phyloP scores from a whole-genome alignment of 2,888 invertebrate genomes.

The Sericinus montela region DNA sequence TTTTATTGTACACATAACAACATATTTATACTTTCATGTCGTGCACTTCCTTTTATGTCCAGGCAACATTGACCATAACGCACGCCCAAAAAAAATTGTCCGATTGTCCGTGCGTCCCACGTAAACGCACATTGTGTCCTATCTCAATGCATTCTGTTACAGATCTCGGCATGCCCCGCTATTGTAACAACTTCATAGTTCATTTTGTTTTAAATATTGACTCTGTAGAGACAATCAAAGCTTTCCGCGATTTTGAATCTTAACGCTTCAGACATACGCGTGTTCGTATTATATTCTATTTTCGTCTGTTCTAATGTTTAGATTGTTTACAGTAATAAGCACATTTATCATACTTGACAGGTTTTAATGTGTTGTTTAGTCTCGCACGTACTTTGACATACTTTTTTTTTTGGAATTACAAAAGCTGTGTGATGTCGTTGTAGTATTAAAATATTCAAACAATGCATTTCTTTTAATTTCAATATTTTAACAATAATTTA shows the following conservation, averaged over 20 bases:
- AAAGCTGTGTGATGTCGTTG: slow-evolving; percentile 10
- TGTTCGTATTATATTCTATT: slow-evolving; percentile 7
- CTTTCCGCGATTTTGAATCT: slow-evolving; percentile 23
- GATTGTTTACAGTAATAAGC: slow-evolving; percentile 58
- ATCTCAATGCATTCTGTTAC: slow-evolving; percentile 57
- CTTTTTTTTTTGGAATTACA: slow-evolving; percentile 24
- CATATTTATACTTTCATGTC: neutral
- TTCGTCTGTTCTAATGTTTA: slow-evolving; percentile 28
- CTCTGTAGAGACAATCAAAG: neutral
- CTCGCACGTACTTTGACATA: slow-evolving; percentile 42
- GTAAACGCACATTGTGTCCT: slow-evolving; percentile 55
- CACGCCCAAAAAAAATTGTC: slow-evolving; percentile 46
- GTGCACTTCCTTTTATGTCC: neutral
- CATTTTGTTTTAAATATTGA: slow-evolving; percentile 30
- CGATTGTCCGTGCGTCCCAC: slow-evolving; percentile 53
- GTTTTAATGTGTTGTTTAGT: slow-evolving; percentile 60
- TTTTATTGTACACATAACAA: too few species aligned
- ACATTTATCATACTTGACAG: slow-evolving; percentile 64
- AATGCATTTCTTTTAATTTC: too few species aligned
- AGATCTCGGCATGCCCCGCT: slow-evolving; percentile 41
- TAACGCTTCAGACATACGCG: slow-evolving; percentile 21
- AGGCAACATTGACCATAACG: slow-evolving; percentile 1
- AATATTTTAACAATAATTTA: too few species aligned
- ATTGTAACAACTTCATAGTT: slow-evolving; percentile 50
- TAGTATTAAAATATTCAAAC: too few species aligned